Percentiles rank a stretch among this genome's conserved stretches.
Evolutionary conservation across 2,888 invertebrate species (phyloP).

Genomic region (Drosophila incognita): DNA sequence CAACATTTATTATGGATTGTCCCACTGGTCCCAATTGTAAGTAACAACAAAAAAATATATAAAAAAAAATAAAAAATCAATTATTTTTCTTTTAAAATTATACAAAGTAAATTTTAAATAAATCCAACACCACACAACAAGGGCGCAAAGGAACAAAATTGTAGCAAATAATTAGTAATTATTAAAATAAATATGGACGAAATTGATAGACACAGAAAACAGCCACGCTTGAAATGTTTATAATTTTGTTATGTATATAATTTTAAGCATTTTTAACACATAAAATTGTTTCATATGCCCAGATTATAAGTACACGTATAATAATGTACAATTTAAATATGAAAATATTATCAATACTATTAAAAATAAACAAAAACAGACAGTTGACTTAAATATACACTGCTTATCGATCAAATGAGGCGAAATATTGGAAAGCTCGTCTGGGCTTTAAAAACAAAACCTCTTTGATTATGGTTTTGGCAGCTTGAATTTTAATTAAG

Average conservation of each 20-base stretch:
- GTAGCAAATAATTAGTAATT: constrained; percentile 70
- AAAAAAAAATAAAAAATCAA: background rate
- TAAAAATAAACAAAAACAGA: constrained; percentile 57
- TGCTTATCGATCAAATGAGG: constrained; percentile 4
- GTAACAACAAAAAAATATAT: constrained; percentile 5
- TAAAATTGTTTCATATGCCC: constrained; percentile 68
- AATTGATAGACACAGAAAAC: constrained; percentile 62
- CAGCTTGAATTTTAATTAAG: background rate
- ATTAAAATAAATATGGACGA: constrained; percentile 61
- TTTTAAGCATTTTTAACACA: constrained; percentile 74
- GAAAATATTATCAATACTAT: constrained; percentile 67
- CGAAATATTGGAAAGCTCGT: too few relatives aligned
- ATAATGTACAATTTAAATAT: constrained; percentile 75
- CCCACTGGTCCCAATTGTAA: constrained; percentile 2
- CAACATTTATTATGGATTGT: background rate
- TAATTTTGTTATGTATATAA: constrained; percentile 80
- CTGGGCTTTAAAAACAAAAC: background rate
- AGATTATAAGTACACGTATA: constrained; percentile 75
- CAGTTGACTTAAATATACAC: constrained; percentile 44
- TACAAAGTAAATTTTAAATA: constrained; percentile 5
- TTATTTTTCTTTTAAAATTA: constrained; percentile 15
- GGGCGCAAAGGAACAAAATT: constrained; percentile 50
- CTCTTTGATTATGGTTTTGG: background rate
- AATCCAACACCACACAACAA: constrained; percentile 9
- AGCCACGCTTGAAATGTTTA: constrained; percentile 75